A percentile compares a stretch with the other conserved stretches of the same genome.
Conservation (phyloP, 2,888 invertebrate species). For the Cistogaster globosa region DNA sequence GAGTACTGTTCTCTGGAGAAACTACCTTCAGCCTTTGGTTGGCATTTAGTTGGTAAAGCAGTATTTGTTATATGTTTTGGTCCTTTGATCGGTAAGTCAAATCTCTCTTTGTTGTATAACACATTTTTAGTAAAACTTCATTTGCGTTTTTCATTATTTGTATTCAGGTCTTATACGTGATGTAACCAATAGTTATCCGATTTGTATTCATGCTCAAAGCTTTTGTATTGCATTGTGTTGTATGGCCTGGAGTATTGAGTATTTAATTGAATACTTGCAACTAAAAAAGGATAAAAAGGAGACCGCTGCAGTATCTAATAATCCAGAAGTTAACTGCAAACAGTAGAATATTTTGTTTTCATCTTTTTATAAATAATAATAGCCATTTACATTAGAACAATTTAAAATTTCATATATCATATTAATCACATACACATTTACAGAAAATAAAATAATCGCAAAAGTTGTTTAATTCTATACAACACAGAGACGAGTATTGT, state of each 20-base stretch:
- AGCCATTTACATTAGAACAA: constrained; percentile 53
- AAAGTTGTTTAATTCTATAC: not conserved
- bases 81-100: constrained; percentile 86
- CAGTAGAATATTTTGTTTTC: constrained; percentile 25
- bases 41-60: constrained; percentile 91
- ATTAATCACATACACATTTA: constrained; percentile 16
- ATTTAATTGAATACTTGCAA: constrained; percentile 77
- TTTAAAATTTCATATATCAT: constrained; percentile 42
- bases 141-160: not conserved
- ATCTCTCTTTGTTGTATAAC: not conserved
- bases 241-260: constrained; percentile 88
- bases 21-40: constrained; percentile 89
- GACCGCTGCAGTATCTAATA: not conserved
- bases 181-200: constrained; percentile 87
- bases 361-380: constrained; percentile 6
- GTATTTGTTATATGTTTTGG: constrained; percentile 88
- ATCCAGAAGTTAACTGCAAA: constrained; percentile 42
- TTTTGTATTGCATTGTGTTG: constrained; percentile 88
- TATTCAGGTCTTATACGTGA: constrained; percentile 88
- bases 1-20: constrained; percentile 89
- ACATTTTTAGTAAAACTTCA: not conserved
- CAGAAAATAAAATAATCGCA: constrained; percentile 35
- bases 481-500: not conserved
- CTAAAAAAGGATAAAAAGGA: constrained; percentile 71
- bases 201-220: constrained; percentile 89